These are phyloP conservation scores for Varanus komodoensis DNA, from an alignment of 2,113 vertebrate genomes.

Conservation along the genomic window DNA sequence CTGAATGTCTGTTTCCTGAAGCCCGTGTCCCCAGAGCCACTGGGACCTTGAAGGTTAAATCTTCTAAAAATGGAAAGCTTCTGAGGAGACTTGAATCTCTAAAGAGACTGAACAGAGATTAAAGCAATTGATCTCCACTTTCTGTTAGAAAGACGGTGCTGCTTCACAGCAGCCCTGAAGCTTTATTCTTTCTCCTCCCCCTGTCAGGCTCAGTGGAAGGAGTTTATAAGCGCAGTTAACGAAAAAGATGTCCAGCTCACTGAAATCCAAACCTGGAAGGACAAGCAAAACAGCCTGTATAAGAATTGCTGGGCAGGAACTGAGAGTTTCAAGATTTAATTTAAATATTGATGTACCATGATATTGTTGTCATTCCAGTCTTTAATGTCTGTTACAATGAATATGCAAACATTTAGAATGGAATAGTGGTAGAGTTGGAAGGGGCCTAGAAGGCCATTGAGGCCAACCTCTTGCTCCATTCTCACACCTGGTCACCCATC, in stretches of 20 bases:
- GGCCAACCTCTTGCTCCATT: too few relatives aligned
- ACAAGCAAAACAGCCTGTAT: not conserved
- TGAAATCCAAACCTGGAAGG: not conserved
- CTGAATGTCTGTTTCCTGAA: not conserved
- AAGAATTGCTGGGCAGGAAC: not conserved
- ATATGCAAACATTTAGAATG: too few relatives aligned
- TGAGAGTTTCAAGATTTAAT: too few relatives aligned
- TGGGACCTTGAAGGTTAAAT: not conserved
- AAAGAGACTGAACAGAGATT: not conserved
- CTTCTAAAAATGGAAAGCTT: not conserved
- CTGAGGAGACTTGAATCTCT: not conserved
- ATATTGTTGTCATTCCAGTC: too few relatives aligned
- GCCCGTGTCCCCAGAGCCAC: not conserved
- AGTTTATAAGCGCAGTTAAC: rapidly evolving
- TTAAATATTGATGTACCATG: too few relatives aligned
- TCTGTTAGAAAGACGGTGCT: not conserved
- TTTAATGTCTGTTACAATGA: too few relatives aligned
- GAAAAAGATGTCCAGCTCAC: rapidly evolving
- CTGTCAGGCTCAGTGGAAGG: not conserved
- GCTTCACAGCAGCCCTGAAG: not conserved
- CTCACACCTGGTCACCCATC: too few relatives aligned
- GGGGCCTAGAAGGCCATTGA: too few relatives aligned
- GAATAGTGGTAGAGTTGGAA: too few relatives aligned
- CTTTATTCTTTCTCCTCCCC: not conserved
- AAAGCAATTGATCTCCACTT: not conserved